Conservation (phyloP, 2,113 vertebrate species). For the Mirounga angustirostris region DNA sequence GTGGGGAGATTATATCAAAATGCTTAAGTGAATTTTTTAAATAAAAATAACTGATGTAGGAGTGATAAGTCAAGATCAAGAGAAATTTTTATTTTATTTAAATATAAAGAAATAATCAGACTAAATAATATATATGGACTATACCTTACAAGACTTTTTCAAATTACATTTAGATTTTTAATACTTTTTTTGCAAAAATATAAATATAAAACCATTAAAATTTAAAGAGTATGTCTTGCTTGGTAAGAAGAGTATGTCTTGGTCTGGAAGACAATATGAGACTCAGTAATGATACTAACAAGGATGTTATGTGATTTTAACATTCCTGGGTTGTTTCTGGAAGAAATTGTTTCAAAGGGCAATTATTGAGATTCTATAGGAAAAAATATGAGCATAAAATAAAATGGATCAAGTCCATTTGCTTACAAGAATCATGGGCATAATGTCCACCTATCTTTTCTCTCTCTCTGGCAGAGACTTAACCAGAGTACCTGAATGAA, state of each 20-base stretch:
- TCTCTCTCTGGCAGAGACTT: background rate
- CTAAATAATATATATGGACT: background rate
- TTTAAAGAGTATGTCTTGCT: background rate
- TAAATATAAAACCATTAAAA: background rate
- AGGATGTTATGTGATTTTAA: background rate
- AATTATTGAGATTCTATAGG: background rate
- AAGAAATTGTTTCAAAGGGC: background rate
- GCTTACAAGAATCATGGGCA: background rate
- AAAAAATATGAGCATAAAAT: background rate
- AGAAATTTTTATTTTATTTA: background rate
- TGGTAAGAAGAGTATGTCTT: background rate
- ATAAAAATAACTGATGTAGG: background rate
- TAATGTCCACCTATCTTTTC: background rate
- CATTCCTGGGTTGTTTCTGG: background rate
- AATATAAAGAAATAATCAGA: background rate
- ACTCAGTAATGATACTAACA: background rate
- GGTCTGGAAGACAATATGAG: background rate
- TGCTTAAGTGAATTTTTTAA: background rate
- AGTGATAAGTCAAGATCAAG: background rate
- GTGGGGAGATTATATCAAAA: background rate
- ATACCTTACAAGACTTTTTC: background rate
- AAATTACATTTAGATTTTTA: conserved; percentile 24
- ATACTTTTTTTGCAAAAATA: background rate
- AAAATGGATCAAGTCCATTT: background rate
- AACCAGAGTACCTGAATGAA: background rate